phyloP scores from a whole-genome alignment of 1,140 invertebrate genomes.

The Ceratosolen fusciceps region DNA sequence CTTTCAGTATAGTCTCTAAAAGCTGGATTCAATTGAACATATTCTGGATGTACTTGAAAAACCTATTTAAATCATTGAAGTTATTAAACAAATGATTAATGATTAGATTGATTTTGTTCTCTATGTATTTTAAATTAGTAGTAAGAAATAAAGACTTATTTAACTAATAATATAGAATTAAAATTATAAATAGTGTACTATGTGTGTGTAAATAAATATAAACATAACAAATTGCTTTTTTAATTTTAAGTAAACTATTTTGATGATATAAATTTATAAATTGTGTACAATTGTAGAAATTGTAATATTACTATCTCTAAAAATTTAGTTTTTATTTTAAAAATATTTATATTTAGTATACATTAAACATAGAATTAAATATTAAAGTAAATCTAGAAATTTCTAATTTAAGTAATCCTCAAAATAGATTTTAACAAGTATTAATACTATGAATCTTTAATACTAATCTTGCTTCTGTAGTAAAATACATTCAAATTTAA shows the following conservation, averaged over 20 bases:
- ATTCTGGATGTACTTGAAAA: constrained; percentile 79
- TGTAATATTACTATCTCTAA: not conserved
- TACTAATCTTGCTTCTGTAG: not conserved
- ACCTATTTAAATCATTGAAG: constrained; percentile 66
- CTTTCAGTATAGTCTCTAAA: constrained; percentile 87
- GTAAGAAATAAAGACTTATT: not conserved
- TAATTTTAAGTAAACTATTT: not conserved
- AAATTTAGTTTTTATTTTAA: not conserved
- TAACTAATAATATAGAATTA: too few species aligned
- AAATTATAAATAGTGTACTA: too few species aligned
- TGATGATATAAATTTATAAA: not conserved
- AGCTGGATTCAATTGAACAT: constrained; percentile 86
- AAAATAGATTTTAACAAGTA: constrained; percentile 12
- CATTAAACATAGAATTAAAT: too few species aligned
- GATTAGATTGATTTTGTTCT: not conserved
- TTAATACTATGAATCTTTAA: not conserved
- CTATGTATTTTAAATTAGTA: not conserved
- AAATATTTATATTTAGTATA: not conserved
- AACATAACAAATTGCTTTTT: not conserved
- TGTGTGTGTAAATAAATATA: too few species aligned
- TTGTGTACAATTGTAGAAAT: not conserved
- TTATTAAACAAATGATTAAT: not conserved
- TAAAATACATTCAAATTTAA: constrained; percentile 5
- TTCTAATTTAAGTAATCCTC: not conserved
- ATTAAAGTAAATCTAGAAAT: not conserved